Evolutionary conservation across 92 coral and sea anemone genomes (phyloP).

Genomic region (Epizoanthus ramosus): DNA sequence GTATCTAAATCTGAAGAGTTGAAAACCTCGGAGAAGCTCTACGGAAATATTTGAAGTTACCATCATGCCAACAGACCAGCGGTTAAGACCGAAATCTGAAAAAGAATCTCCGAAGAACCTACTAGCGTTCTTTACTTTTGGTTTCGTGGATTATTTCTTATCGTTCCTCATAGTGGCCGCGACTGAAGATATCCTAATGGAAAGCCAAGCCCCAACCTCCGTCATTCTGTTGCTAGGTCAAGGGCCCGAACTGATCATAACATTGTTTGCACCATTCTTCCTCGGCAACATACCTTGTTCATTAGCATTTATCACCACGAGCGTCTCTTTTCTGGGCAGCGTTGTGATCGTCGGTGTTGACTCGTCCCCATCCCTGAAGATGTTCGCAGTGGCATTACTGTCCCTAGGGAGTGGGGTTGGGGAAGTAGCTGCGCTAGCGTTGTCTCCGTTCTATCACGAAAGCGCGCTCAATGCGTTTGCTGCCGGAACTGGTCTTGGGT

Average conservation of each 20-base stretch:
- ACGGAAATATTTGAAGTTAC: no score
- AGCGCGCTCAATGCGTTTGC: neutral
- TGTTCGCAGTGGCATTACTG: neutral
- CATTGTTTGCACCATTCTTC: neutral
- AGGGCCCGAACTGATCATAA: neutral
- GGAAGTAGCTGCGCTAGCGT: neutral
- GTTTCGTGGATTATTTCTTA: neutral
- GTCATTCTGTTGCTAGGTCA: neutral
- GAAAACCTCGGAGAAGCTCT: no score
- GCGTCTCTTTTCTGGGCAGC: neutral
- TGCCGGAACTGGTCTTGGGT: constrained; percentile 9
- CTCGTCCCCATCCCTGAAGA: neutral
- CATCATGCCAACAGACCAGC: neutral
- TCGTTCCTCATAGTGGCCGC: neutral
- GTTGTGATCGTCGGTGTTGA: neutral
- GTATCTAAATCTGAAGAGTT: no score
- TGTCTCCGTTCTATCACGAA: neutral
- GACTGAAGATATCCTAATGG: neutral
- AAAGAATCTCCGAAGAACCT: neutral
- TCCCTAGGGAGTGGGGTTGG: neutral
- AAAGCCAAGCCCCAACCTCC: neutral
- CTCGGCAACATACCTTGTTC: neutral
- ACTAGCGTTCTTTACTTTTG: neutral
- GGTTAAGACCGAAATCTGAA: neutral
- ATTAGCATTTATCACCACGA: neutral